Conservation (phyloP, 2,888 invertebrate genomes). For the Phania funesta region DNA sequence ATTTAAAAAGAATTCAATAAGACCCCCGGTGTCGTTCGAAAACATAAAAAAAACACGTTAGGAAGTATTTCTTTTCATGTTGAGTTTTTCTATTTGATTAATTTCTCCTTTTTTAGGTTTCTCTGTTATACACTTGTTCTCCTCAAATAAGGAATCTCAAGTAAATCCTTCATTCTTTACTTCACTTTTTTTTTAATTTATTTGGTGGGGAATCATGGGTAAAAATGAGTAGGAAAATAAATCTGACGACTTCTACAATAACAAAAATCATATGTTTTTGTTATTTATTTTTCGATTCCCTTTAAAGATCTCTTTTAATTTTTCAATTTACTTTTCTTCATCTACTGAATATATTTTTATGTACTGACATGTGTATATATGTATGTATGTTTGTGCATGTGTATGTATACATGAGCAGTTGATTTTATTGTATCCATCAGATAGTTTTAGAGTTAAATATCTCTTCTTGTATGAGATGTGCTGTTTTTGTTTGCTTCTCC, state of each 20-base stretch:
- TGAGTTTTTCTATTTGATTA: conserved; percentile 14
- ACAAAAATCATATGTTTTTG: conserved; percentile 69
- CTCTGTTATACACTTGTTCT: conserved; percentile 60
- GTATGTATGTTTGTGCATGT: background rate
- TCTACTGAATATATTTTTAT: conserved; percentile 9
- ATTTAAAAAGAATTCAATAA: conserved; percentile 18
- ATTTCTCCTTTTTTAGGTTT: conserved; percentile 45
- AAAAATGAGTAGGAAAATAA: conserved; percentile 6
- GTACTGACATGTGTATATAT: background rate
- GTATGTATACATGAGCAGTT: background rate
- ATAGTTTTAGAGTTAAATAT: conserved; percentile 5
- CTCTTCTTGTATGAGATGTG: background rate
- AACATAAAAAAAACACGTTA: conserved; percentile 4
- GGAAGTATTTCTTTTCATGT: background rate
- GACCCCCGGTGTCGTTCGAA: conserved; percentile 47
- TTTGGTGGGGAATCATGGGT: conserved; percentile 11
- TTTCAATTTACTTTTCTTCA: conserved; percentile 5
- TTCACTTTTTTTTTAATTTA: conserved; percentile 1
- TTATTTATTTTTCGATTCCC: conserved; percentile 37
- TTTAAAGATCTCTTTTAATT: conserved; percentile 9
- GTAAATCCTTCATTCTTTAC: conserved; percentile 41
- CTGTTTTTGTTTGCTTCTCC: conserved; percentile 18
- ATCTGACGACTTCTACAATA: conserved; percentile 55
- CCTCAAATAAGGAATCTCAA: background rate
- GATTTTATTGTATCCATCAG: conserved; percentile 22